These are phyloP conservation scores for Eulemur rubriventer DNA, from an alignment of 2,797 vertebrate species.

Conservation along the genomic window DNA sequence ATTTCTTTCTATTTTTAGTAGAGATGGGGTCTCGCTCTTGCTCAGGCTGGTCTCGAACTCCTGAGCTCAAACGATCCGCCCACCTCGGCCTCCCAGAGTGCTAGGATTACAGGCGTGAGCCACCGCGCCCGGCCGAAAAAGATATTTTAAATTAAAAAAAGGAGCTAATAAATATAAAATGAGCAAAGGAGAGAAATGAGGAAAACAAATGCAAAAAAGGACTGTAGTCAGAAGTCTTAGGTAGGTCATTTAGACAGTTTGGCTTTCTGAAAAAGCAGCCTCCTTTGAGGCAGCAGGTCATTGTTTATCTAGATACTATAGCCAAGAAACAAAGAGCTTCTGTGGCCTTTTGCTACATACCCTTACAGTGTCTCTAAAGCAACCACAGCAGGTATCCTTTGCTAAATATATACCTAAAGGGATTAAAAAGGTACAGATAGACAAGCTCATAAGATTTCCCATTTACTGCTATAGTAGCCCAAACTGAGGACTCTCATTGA, in stretches of 20 bases:
- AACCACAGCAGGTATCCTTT: slow-evolving; percentile 25
- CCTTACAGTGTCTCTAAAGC: background rate
- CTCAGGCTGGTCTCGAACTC: too few species aligned
- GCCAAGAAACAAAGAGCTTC: slow-evolving; percentile 33
- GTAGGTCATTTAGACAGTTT: background rate
- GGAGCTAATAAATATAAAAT: background rate
- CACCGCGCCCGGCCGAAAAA: too few species aligned
- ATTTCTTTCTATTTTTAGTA: too few species aligned
- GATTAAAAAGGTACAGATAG: slow-evolving; percentile 20
- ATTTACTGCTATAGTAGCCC: background rate
- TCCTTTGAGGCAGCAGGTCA: background rate
- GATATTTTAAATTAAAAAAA: slow-evolving; percentile 8
- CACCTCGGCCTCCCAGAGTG: too few species aligned
- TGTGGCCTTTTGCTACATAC: background rate
- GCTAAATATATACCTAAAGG: background rate
- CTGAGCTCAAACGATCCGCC: too few species aligned
- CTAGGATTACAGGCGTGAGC: too few species aligned
- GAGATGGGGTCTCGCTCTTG: too few species aligned
- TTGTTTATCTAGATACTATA: slow-evolving; percentile 15
- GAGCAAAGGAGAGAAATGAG: background rate
- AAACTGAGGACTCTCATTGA: slow-evolving; percentile 40
- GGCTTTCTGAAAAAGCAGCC: background rate
- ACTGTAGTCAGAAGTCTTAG: background rate
- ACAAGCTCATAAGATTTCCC: slow-evolving; percentile 16
- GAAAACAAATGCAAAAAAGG: background rate